Evolutionary conservation across 2,113 vertebrate species (phyloP), one percentile per base, ranked within the genome.

Genomic region (Gymnogyps californianus): DNA sequence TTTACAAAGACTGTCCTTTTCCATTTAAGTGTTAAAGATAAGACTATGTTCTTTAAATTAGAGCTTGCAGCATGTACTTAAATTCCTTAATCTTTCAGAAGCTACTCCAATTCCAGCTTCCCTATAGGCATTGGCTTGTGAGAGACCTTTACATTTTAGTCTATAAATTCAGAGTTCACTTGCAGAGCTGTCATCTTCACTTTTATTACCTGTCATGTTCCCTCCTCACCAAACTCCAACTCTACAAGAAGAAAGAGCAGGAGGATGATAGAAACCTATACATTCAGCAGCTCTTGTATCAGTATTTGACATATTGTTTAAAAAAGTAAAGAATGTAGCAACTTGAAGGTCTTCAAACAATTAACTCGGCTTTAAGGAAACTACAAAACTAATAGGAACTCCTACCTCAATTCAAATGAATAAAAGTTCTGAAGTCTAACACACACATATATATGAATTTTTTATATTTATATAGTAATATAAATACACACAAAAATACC

Each of bases 61-160:
- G 25, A 87, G 66, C 36, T 90, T 76, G 57, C 74, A 83, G 57
- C 66, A 69, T n/a, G 29, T 36, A 69, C 40, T 67, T 69, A 24
- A 94, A 85, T 79, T 90, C 75, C 86, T 75, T 94, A 32, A 66
- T 62, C 49, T 91, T 89, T 82, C 81, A 95, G 62, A 96, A 96
- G 74, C 13, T 44, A 52, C 26, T 96, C 62, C 77, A 92, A 61
- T 65, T 91, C 61, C 52, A 89, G n/a, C 46, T 87, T 85, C 83
- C 77, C 79, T 71, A 95, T 51, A 94, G 57, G 89, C 80, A 87
- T 0, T 87, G 59, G 67, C 55, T 92, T 89, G 36, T 16, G 31
- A 84, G 46, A 95, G 13, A 67, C 52, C 57, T 92, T 79, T 66
- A 58, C 11, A 31, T 77, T 85, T 86, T 14, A 57, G 34, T n/a